Base-by-base conservation (phyloP, 1,140 invertebrate genomes). In the Gryllus bimaculatus region DNA sequence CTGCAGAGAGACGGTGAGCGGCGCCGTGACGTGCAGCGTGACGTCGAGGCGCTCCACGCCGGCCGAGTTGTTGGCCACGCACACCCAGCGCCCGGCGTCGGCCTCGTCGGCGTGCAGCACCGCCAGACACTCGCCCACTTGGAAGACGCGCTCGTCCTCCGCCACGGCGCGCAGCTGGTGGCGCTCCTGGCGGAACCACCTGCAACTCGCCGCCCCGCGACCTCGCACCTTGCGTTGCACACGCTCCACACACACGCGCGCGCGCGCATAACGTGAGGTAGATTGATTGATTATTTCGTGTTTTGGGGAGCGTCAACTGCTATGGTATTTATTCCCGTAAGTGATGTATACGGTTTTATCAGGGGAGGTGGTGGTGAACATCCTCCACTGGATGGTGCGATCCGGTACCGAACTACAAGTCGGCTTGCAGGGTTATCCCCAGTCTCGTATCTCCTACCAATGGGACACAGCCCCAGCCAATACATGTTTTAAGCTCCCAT, bases 21-120 rank as follows among this genome's bases (percentile, higher is more conserved):
- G 83, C 13, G 81, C 76, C 8, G 80, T 81, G n/a, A 83, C 82
- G 54, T 82, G 80, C 12, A 84, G 79, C 48, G 80, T 81, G 73
- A 83, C 79, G 47, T 79, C 82, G 66, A 78, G 73, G 66, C 78
- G 80, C 76, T 81, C 79, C 39, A 78, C 76, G 48, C 87, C 88
- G 15, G 84, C 83, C 8, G 82, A 81, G 82, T 88, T 88, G 78
- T 84, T 85, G 18, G 85, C 86, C 47, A 85, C 84, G 80, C 88
- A 89, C 3, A 83, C 81, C 81, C 87, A 89, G 8, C 80, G 76
- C 8, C 87, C 88, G 26, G 82, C 83, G 80, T 88, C 87, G 10
- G 47, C 78, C 0, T 84, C 82, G 8, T 83, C 83, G 0, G 83
- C 84, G 48, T 85, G 80, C 81, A 81, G 85, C 85, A 73, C 86